These are phyloP conservation scores for Suillia variegata DNA, from an alignment of 2,888 invertebrate species.

Conservation along the genomic window DNA sequence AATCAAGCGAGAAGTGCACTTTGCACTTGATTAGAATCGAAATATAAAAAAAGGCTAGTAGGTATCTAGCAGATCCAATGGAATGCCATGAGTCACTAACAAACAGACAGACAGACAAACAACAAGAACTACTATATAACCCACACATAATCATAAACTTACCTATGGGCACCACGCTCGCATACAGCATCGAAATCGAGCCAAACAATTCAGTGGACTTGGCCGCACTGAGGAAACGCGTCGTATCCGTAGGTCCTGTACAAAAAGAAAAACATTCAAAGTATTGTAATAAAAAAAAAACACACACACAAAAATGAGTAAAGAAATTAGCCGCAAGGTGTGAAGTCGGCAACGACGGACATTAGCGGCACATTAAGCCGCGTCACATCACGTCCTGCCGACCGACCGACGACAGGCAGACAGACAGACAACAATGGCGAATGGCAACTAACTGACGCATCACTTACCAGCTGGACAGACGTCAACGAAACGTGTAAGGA, in stretches of 20 bases:
- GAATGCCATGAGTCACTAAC: constrained; percentile 7
- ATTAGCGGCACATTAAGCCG: neutral
- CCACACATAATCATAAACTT: constrained; percentile 27
- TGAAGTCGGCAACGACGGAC: constrained; percentile 30
- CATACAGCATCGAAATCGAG: constrained; percentile 56
- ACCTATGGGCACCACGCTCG: constrained; percentile 59
- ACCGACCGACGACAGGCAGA: neutral
- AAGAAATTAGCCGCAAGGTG: constrained; percentile 31
- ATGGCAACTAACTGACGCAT: neutral
- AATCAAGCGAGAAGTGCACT: constrained; percentile 43
- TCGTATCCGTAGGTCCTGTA: constrained; percentile 56
- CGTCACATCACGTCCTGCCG: constrained; percentile 2
- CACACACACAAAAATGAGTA: too few species aligned
- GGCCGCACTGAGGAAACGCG: constrained; percentile 57
- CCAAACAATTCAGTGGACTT: constrained; percentile 61
- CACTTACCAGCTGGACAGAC: constrained; percentile 58
- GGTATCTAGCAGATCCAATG: neutral
- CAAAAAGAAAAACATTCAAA: constrained; percentile 20
- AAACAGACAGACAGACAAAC: too few species aligned
- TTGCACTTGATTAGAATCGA: constrained; percentile 36
- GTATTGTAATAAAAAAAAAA: constrained; percentile 17
- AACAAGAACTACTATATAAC: constrained; percentile 3
- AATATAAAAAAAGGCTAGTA: neutral
- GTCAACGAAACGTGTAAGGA: constrained; percentile 60
- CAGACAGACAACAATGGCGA: neutral